These are phyloP conservation scores for Phalacrocorax pelagicus DNA, from an alignment of 2,113 vertebrate genomes.

Conservation along the genomic window DNA sequence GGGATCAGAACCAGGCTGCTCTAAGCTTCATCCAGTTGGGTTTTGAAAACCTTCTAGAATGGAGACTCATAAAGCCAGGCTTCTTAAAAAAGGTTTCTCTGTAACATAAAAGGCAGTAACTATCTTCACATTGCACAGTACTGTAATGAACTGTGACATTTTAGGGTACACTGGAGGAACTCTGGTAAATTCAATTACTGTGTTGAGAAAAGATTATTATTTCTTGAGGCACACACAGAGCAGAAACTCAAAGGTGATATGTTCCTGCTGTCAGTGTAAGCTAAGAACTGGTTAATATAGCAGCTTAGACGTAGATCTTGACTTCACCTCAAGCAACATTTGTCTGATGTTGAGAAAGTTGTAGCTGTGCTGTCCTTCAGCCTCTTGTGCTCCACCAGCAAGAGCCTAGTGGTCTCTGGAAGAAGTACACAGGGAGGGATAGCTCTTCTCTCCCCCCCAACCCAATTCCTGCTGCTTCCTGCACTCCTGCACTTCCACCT, in stretches of 20 bases:
- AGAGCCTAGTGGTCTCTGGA: neutral
- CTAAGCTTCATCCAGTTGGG: neutral
- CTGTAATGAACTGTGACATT: neutral
- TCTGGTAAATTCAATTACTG: neutral
- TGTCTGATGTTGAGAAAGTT: neutral
- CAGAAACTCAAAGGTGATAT: neutral
- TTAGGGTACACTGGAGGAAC: neutral
- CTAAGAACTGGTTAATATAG: neutral
- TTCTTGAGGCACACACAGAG: neutral
- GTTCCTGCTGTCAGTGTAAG: neutral
- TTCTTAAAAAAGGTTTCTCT: neutral
- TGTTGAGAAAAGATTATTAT: neutral
- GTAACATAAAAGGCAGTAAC: neutral
- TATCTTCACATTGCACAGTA: neutral
- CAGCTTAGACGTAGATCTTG: neutral
- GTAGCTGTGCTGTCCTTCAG: rapidly evolving
- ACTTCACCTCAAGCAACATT: neutral
- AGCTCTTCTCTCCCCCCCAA: neutral
- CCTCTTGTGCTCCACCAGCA: neutral
- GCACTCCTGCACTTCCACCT: neutral
- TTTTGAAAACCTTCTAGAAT: neutral
- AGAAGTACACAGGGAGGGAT: neutral
- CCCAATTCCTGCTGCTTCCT: neutral
- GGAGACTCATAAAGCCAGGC: neutral
- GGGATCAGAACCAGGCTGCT: neutral